phyloP scores from a whole-genome alignment of 2,113 vertebrate species.

The Cephalopterus ornatus region DNA sequence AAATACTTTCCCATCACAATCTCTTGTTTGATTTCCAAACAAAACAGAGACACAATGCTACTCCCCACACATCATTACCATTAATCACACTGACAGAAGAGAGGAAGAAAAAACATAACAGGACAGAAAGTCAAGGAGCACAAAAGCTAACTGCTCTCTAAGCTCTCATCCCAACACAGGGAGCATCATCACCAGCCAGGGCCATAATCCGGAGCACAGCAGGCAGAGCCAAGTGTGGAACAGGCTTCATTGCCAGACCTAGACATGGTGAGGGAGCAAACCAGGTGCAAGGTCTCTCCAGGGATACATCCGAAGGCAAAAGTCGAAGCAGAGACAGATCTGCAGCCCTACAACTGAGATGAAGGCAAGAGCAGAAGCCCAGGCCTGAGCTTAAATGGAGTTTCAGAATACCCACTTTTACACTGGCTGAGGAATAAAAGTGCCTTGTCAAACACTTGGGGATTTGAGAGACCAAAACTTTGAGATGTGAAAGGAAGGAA shows the following conservation, averaged over 20 bases:
- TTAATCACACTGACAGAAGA: not conserved
- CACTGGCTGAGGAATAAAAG: not conserved
- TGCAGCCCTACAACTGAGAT: not conserved
- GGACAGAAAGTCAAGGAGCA: not conserved
- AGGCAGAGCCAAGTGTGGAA: not conserved
- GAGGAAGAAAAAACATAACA: not conserved
- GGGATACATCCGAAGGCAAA: not conserved
- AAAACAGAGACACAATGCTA: not conserved
- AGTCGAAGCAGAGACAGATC: not conserved
- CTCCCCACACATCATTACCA: not conserved
- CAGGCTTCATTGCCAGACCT: not conserved
- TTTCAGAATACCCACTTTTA: not conserved
- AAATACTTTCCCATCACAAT: not conserved
- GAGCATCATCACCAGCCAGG: not conserved
- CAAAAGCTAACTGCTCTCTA: too few species aligned
- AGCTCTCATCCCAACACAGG: not conserved
- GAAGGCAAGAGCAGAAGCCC: not conserved
- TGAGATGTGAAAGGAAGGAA: not conserved
- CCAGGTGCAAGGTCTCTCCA: accelerated
- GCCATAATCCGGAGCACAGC: not conserved
- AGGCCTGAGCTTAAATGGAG: not conserved
- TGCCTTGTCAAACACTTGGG: not conserved
- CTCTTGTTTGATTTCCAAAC: not conserved
- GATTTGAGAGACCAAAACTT: not conserved
- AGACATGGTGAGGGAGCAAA: accelerated